Conservation (phyloP, 2,888 invertebrate species). For the Heteropelma amictum region DNA sequence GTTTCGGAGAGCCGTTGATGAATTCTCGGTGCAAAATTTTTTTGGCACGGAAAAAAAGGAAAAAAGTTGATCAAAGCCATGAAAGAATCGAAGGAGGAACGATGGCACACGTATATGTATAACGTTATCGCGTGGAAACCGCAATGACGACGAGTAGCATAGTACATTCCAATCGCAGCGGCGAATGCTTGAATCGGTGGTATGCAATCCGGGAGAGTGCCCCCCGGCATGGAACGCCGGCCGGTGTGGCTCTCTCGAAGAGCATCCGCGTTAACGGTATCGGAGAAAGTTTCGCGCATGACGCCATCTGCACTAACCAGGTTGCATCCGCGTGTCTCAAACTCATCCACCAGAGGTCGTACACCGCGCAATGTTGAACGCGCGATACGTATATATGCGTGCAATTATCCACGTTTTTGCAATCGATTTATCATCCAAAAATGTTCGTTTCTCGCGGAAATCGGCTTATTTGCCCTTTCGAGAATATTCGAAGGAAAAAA, state of each 20-base stretch:
- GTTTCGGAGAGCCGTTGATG: no score
- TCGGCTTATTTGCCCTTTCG: no score
- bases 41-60: no score
- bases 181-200: slow-evolving; percentile 39
- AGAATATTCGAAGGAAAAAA: no score
- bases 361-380: not conserved
- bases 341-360: slow-evolving; percentile 27
- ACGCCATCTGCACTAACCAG: slow-evolving; percentile 51
- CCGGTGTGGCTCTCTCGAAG: slow-evolving; percentile 49
- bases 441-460: no score
- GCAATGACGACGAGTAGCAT: slow-evolving; percentile 16
- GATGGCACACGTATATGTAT: not conserved
- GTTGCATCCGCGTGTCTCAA: slow-evolving; percentile 32
- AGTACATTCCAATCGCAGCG: slow-evolving; percentile 53
- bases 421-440: no score
- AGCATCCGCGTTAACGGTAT: slow-evolving; percentile 54
- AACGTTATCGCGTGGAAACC: slow-evolving; percentile 26
- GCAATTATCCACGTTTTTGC: no score
- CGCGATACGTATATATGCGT: no score
- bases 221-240: slow-evolving; percentile 33
- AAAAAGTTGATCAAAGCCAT: no score
- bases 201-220: slow-evolving; percentile 14
- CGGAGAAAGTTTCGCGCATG: slow-evolving; percentile 56
- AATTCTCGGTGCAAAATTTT: no score
- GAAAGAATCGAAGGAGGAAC: not conserved